A percentile compares a stretch with the other conserved stretches of the same genome.
These are phyloP conservation scores for Conus canariensis DNA, from an alignment of 2,888 invertebrate genomes.

Conservation along the genomic window DNA sequence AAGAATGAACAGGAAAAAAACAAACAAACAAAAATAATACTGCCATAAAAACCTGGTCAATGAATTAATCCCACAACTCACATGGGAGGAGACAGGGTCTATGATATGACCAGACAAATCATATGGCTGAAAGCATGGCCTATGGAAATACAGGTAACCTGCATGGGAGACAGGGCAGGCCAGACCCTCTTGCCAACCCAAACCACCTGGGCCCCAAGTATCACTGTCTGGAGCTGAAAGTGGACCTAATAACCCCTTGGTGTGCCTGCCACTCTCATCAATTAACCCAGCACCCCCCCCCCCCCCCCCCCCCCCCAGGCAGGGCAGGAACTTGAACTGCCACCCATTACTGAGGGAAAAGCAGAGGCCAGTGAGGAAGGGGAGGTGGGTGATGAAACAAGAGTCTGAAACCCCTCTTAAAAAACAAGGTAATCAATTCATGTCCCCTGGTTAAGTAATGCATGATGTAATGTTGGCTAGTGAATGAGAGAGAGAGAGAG, in stretches of 20 bases:
- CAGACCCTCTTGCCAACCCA: neutral
- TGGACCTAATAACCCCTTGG: neutral
- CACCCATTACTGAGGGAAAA: neutral
- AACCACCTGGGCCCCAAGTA: neutral
- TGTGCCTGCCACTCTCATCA: slow-evolving; percentile 7
- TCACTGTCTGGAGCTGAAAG: neutral
- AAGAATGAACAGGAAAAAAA: too few species aligned
- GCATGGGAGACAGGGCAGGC: too few species aligned
- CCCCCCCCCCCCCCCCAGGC: too few species aligned
- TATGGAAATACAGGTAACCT: too few species aligned
- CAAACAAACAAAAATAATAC: neutral
- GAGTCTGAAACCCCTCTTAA: neutral
- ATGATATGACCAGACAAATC: too few species aligned
- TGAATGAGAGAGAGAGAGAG: too few species aligned
- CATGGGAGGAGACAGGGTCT: too few species aligned
- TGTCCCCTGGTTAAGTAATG: neutral
- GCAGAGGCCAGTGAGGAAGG: neutral
- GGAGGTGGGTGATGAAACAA: neutral
- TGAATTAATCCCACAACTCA: too few species aligned
- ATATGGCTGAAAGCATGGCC: too few species aligned
- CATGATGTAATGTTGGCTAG: neutral
- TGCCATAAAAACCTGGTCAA: too few species aligned
- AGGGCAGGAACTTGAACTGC: neutral
- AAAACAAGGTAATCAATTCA: neutral
- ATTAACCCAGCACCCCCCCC: neutral